Percentiles rank a stretch among this genome's conserved stretches.
These are phyloP conservation scores for Gopherus flavomarginatus DNA, from an alignment of 2,113 vertebrate species.

Conservation along the genomic window DNA sequence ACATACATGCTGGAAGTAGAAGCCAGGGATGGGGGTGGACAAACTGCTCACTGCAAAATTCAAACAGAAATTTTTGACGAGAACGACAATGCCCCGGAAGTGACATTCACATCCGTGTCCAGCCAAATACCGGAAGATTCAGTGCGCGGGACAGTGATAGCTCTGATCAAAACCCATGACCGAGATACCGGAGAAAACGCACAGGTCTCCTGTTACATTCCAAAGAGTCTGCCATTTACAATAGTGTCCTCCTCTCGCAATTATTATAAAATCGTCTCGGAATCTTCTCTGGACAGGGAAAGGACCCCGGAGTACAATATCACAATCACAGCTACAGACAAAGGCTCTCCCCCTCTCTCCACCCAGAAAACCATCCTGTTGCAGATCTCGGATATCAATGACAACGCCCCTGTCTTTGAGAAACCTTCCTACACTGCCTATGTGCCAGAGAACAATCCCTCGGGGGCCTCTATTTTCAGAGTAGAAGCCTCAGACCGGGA, in stretches of 20 bases:
- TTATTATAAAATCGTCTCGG: not conserved
- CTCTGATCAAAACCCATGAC: constrained; percentile 53
- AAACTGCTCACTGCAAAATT: constrained; percentile 61
- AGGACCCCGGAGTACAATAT: not conserved
- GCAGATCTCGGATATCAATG: too few species aligned
- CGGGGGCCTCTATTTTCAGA: too few species aligned
- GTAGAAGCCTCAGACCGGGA: too few species aligned
- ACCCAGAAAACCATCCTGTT: too few species aligned
- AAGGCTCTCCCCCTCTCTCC: too few species aligned
- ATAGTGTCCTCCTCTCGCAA: constrained; percentile 48
- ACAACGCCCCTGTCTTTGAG: too few species aligned
- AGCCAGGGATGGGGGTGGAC: constrained; percentile 73
- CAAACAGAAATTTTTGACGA: constrained; percentile 72
- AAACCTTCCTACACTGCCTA: too few species aligned
- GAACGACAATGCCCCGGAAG: constrained; percentile 77
- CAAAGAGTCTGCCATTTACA: not conserved
- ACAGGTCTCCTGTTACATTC: not conserved
- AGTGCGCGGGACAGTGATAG: constrained; percentile 28
- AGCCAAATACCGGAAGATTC: constrained; percentile 48
- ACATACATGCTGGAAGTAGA: constrained; percentile 64
- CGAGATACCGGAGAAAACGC: constrained; percentile 55
- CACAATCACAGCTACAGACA: not conserved
- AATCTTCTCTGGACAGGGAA: not conserved
- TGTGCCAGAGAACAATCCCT: too few species aligned
- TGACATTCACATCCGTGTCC: constrained; percentile 52